phyloP scores from a whole-genome alignment of 2,888 invertebrate species.

The Clunio marinus region DNA sequence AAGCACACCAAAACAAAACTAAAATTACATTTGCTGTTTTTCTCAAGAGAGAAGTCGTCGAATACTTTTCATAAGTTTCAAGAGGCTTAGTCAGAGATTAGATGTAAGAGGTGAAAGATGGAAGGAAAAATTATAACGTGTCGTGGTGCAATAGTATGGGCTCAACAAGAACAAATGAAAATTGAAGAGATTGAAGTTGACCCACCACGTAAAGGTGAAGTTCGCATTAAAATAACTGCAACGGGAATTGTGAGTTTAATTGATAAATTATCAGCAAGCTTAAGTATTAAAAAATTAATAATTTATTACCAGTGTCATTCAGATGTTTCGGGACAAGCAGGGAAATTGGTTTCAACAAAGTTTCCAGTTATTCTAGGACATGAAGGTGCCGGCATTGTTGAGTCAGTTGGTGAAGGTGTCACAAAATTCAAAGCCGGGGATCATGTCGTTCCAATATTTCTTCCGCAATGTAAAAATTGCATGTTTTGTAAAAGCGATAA shows the following conservation, averaged over 20 bases:
- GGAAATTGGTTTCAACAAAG: constrained; percentile 83
- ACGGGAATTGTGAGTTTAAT: constrained; percentile 33
- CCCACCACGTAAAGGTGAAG: constrained; percentile 29
- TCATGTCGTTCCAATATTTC: constrained; percentile 31
- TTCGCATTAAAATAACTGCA: constrained; percentile 9
- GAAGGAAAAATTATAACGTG: constrained; percentile 34
- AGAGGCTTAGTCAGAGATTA: too few relatives aligned
- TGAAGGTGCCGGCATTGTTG: constrained; percentile 95
- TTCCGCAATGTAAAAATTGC: constrained; percentile 73
- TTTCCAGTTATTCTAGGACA: constrained; percentile 94
- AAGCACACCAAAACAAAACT: too few relatives aligned
- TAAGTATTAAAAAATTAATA: too few relatives aligned
- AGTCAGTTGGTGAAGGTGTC: constrained; percentile 91
- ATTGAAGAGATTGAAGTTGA: constrained; percentile 37
- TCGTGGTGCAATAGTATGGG: constrained; percentile 24
- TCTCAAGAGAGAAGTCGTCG: too few relatives aligned
- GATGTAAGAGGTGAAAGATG: too few relatives aligned
- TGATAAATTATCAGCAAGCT: too few relatives aligned
- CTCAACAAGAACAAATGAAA: neutral
- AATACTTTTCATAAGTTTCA: too few relatives aligned
- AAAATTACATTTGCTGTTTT: too few relatives aligned
- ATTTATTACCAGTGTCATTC: constrained; percentile 76
- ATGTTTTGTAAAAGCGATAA: constrained; percentile 59
- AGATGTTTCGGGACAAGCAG: constrained; percentile 83
- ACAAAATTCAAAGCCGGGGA: constrained; percentile 74